These are phyloP conservation scores for Heliconius cydno DNA, from an alignment of 2,888 invertebrate genomes.

Conservation along the genomic window DNA sequence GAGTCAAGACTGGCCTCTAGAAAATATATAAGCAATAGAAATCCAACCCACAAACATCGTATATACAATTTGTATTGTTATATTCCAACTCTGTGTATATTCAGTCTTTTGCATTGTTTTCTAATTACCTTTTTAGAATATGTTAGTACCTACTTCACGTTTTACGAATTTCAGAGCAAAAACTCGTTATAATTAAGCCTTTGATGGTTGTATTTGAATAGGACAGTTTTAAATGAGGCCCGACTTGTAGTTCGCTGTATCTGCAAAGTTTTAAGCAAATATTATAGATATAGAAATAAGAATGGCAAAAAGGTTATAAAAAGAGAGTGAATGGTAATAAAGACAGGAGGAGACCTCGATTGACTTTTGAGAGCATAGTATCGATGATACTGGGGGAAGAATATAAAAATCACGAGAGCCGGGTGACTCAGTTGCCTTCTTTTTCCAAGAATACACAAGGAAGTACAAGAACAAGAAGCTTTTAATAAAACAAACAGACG, in stretches of 20 bases:
- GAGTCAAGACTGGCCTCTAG: background rate
- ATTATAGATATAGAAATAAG: background rate
- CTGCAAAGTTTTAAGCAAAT: background rate
- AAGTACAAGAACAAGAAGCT: too few species aligned
- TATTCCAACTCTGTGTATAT: background rate
- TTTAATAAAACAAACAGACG: background rate
- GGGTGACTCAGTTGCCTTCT: too few species aligned
- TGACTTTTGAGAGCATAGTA: too few species aligned
- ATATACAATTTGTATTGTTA: background rate
- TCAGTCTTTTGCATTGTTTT: background rate
- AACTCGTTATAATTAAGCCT: constrained; percentile 9
- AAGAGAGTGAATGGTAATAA: background rate
- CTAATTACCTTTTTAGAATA: constrained; percentile 5
- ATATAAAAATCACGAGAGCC: too few species aligned
- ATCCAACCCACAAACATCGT: too few species aligned
- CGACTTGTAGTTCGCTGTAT: background rate
- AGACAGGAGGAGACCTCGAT: too few species aligned
- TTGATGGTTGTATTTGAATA: constrained; percentile 4
- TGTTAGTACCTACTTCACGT: background rate
- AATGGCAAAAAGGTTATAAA: background rate
- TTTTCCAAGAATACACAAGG: background rate
- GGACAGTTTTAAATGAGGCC: background rate
- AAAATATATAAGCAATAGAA: too few species aligned
- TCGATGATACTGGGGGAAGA: too few species aligned
- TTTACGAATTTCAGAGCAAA: background rate